These are phyloP conservation scores for Lycocerus yunnanus DNA, from an alignment of 2,888 invertebrate species.

Conservation along the genomic window DNA sequence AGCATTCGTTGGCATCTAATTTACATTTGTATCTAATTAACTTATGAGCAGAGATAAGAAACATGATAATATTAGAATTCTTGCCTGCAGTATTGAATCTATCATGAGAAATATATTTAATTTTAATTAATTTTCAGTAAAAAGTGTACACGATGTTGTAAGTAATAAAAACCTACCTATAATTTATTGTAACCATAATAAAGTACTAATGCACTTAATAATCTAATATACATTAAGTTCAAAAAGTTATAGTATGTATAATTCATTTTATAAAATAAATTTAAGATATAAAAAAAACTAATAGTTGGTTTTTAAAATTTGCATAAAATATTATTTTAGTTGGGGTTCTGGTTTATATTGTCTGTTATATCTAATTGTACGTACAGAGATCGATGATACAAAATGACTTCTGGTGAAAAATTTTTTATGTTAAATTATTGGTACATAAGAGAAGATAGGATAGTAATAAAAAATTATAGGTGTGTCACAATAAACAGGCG, in stretches of 20 bases:
- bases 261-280: neutral
- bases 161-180: neutral
- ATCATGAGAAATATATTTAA: neutral
- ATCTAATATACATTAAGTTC: neutral
- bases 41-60: neutral
- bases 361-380: neutral
- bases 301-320: neutral
- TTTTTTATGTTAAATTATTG: neutral
- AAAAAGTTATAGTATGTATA: neutral
- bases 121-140: neutral
- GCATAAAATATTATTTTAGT: neutral
- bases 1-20: neutral
- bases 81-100: neutral
- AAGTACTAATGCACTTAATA: neutral
- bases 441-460: neutral
- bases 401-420: neutral
- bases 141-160: neutral
- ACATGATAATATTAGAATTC: neutral
- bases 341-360: neutral
- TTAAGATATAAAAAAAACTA: neutral
- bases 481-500: slow-evolving; percentile 1
- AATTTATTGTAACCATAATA: neutral
- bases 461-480: slow-evolving; percentile 3
- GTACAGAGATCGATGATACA: neutral
- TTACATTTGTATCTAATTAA: neutral